Base-by-base conservation (phyloP, 2,888 invertebrate genomes). In the Lasiommata megera region DNA sequence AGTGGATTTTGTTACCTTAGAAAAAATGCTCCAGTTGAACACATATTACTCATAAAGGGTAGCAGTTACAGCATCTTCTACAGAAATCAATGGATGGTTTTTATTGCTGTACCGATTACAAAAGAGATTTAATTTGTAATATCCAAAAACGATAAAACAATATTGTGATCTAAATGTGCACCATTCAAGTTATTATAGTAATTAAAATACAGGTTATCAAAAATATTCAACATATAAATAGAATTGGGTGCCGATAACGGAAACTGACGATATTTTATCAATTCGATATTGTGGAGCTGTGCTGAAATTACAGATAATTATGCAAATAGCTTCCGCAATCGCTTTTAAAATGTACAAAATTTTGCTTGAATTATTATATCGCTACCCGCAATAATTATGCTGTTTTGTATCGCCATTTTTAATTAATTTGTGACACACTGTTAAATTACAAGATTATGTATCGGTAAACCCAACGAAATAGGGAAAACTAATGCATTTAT, bases 261-360 rank as follows among this genome's bases (percentile, higher is more conserved):
- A 52, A 34, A 31, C 17, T 12, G 31, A 28, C 48, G 31, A 9
- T 54, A 37, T 58, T 46, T 40, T 50, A 31, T 48, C 43, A 48
- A 54, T 48, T 58, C 54, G 43, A 48, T 48, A 52, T 41, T 52
- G 16, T 48, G 16, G 28, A 41, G 46, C 38, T 48, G 40, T 56
- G 53, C 56, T 46, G 37, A 44, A 50, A 60, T 56, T 53, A 53
- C 43, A 50, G 44, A 38, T 18, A 54, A 60, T 60, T 60, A 57
- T 46, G 57, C 44, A 54, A 60, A 60, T 57, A 54, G 29, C 17
- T 40, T 54, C 48, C 54, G 43, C 31, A 12, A 40, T 31, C 16
- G 34, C 52, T 51, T 51, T 40, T 37, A 40, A 48, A 14, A 48
- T 37, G 23, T 36, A 37, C 36, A 18, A 36, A 18, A 48, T 23